Conservation (phyloP, 1,140 invertebrate species). For the Drosophila grimshawi region DNA sequence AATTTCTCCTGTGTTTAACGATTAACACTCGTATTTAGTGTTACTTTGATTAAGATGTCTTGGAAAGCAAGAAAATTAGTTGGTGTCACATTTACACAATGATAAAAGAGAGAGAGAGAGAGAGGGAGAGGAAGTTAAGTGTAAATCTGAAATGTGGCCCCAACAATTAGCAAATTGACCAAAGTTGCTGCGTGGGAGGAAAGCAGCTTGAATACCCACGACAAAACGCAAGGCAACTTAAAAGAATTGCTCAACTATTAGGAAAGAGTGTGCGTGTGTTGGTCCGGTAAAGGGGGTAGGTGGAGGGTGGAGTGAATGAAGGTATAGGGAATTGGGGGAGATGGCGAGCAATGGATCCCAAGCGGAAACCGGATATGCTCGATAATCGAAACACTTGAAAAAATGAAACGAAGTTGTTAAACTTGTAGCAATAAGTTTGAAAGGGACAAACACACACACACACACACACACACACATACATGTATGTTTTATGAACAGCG, state of each 20-base stretch:
- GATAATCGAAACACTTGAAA: slow-evolving; percentile 33
- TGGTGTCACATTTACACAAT: too few relatives aligned
- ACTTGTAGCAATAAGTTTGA: slow-evolving; percentile 75
- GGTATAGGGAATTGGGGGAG: not conserved
- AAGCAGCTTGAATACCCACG: slow-evolving; percentile 14
- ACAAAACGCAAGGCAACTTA: slow-evolving; percentile 40
- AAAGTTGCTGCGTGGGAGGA: not conserved
- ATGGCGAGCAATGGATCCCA: slow-evolving; percentile 31
- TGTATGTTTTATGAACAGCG: slow-evolving; percentile 67
- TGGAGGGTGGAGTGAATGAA: not conserved
- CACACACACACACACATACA: not conserved
- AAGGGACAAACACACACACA: slow-evolving; percentile 29
- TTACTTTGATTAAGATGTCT: too few relatives aligned
- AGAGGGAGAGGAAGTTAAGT: not conserved
- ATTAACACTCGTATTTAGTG: too few relatives aligned
- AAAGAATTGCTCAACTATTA: slow-evolving; percentile 61
- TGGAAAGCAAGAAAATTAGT: too few relatives aligned
- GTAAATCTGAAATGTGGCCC: slow-evolving; percentile 14
- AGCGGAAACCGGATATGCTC: slow-evolving; percentile 47
- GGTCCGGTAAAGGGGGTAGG: not conserved
- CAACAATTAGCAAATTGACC: slow-evolving; percentile 5
- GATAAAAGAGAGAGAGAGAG: not conserved
- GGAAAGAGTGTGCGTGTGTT: slow-evolving; percentile 4
- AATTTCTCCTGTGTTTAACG: too few relatives aligned
- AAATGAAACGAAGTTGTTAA: slow-evolving; percentile 54